Evolutionary conservation across 2,113 vertebrate genomes (phyloP), one percentile per base, ranked within the genome.

Genomic region (Neolamprologus kungweensis): DNA sequence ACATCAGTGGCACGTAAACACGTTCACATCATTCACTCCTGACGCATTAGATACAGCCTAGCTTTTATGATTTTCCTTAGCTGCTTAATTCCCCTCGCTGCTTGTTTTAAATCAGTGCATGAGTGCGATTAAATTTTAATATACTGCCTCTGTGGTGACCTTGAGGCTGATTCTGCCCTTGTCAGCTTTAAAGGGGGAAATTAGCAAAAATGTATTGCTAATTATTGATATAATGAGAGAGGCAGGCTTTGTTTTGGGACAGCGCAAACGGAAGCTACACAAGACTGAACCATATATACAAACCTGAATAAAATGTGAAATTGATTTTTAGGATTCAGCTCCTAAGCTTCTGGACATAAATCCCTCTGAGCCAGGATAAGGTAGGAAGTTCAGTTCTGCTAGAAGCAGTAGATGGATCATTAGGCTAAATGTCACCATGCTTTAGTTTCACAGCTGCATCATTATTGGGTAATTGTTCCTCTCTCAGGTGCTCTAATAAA

Each of bases 71-170:
- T 84, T 86, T 82, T 87, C 23, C 71, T 85, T 84, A 53, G 81
- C 82, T 91, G 35, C 81, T 88, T 91, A 85, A 93, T 91, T 94
- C 92, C 91, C 82, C 14, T 4, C 5, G 7, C 92, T 60, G 63
- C 84, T 91, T 81, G 53, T 88, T 93, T 93, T 93, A 91, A 92
- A 88, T 93, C 84, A 92, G 92, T 86, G 91, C 85, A 87, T 86
- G 85, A 86, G 82, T 87, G 90, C 50, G 65, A 94, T 95, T 92
- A 94, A 88, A 93, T 84, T 89, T 94, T 94, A 93, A 94, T 93
- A 65, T 58, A 87, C 31, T 86, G 89, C 89, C 85, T 90, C 57
- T 47, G 85, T 85, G 82, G 80, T 86, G 89, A 95, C 95, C 91
- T 94, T 90, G 83, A 92, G 90, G 93, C 85, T 40, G 35, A 84